Evolutionary conservation across 2,797 vertebrate species (phyloP).

Genomic region (Fundulus diaphanus): DNA sequence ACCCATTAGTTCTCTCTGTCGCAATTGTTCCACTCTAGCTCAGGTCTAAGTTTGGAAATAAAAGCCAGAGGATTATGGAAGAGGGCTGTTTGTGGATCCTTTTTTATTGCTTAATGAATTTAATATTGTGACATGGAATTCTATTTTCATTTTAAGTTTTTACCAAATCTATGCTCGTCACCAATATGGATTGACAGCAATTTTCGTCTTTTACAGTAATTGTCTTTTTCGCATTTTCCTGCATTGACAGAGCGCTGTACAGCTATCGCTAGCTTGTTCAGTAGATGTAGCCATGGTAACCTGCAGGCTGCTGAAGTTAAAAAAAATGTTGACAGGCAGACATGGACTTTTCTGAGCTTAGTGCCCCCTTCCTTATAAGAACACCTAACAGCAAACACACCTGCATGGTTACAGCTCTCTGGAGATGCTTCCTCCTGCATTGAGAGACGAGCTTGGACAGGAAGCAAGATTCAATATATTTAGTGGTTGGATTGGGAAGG

Average conservation of each 20-base stretch:
- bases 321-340: constrained; percentile 58
- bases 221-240: constrained; percentile 41
- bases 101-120: neutral
- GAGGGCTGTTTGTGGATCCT: neutral
- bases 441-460: constrained; percentile 27
- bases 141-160: constrained; percentile 5
- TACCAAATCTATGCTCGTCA: constrained; percentile 29
- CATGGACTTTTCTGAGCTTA: constrained; percentile 56
- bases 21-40: constrained; percentile 37
- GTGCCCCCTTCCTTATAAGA: constrained; percentile 34
- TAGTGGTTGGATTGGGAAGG: constrained; percentile 12
- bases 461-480: constrained; percentile 44
- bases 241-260: constrained; percentile 50
- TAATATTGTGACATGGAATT: neutral
- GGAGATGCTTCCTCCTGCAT: constrained; percentile 12
- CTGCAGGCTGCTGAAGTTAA: constrained; percentile 47
- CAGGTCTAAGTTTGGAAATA: constrained; percentile 9
- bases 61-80: constrained; percentile 3
- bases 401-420: constrained; percentile 8
- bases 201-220: constrained; percentile 37
- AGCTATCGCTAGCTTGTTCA: constrained; percentile 49
- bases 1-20: constrained; percentile 47
- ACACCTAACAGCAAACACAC: constrained; percentile 44
- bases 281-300: constrained; percentile 75
- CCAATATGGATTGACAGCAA: constrained; percentile 17